A percentile compares a stretch with the other conserved stretches of the same genome.
Conservation (phyloP, 1,140 invertebrate genomes). For the Aethina tumida region DNA sequence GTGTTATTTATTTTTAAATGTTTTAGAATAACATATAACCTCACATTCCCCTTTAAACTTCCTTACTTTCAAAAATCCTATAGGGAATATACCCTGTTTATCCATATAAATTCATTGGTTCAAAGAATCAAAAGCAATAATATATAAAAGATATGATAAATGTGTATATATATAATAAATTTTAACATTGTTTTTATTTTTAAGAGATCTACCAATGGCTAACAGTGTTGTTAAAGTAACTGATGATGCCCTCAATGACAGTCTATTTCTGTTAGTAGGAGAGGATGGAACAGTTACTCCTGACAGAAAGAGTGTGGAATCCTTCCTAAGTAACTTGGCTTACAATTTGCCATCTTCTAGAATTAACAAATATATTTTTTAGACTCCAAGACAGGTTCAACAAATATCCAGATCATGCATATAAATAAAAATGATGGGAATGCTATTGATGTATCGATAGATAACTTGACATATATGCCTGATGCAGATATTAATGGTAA, state of each 20-base stretch:
- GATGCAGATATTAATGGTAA: conserved; percentile 21
- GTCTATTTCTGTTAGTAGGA: conserved; percentile 29
- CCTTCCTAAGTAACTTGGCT: conserved; percentile 33
- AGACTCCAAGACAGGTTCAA: conserved; percentile 26
- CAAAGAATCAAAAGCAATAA: neutral
- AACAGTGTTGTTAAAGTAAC: conserved; percentile 34
- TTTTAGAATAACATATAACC: too few species aligned
- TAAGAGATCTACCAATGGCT: conserved; percentile 25
- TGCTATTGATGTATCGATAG: conserved; percentile 30
- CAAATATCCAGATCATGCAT: conserved; percentile 31
- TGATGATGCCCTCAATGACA: conserved; percentile 23
- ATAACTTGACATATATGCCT: conserved; percentile 31
- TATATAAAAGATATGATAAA: neutral
- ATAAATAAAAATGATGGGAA: conserved; percentile 30
- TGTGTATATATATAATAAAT: neutral
- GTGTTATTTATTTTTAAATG: too few species aligned
- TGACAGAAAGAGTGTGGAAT: conserved; percentile 30
- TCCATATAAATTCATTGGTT: neutral
- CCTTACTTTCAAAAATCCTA: too few species aligned
- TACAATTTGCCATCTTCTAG: neutral
- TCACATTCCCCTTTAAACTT: too few species aligned
- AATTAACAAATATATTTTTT: conserved; percentile 10
- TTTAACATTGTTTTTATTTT: conserved; percentile 6
- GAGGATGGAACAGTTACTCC: conserved; percentile 33
- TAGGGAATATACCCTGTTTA: too few species aligned